A percentile compares a stretch with the other conserved stretches of the same genome.
Evolutionary conservation across 1,140 invertebrate species (phyloP).

Genomic region (Argopecten irradians): DNA sequence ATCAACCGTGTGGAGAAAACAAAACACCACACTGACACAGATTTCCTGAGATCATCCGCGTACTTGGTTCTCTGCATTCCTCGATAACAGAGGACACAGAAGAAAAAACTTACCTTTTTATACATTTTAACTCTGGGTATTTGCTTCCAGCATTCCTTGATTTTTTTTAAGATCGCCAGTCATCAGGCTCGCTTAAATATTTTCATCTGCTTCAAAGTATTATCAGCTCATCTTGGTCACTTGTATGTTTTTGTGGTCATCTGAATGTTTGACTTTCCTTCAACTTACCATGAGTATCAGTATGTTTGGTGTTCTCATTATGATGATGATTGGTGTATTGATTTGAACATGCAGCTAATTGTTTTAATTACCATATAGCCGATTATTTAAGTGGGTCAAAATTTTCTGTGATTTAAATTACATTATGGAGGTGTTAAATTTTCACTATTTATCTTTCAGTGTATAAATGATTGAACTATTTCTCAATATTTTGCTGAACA

Average conservation of each 20-base stretch:
- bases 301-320: no score
- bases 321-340: no score
- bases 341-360: no score
- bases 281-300: not conserved
- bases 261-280: no score
- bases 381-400: no score
- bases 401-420: no score
- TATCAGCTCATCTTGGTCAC: not conserved
- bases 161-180: not conserved
- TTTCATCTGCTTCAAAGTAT: conserved; percentile 16
- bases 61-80: not conserved
- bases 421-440: no score
- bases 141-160: conserved; percentile 14
- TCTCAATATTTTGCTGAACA: no score
- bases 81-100: not conserved
- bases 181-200: conserved; percentile 12
- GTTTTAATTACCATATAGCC: no score
- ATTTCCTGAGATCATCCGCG: not conserved
- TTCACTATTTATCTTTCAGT: no score
- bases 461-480: no score
- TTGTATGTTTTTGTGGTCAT: not conserved
- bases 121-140: not conserved
- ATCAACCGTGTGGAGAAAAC: no score
- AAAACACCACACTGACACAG: conserved; percentile 56
- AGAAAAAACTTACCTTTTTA: not conserved